Base-by-base conservation (phyloP, 2,797 vertebrate species). In the Myotis myotis region DNA sequence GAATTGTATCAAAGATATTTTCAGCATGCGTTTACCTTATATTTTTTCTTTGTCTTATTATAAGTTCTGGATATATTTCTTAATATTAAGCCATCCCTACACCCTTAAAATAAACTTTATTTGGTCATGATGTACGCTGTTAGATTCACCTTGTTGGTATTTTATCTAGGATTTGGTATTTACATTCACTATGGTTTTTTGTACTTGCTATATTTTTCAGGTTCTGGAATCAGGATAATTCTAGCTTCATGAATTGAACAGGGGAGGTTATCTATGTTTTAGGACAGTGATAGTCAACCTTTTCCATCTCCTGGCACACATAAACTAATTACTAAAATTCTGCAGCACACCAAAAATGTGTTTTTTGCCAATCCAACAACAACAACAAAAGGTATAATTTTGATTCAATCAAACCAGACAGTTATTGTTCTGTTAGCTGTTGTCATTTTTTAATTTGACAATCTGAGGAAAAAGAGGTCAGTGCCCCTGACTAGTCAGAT, bases 41-140 rank as follows among this genome's bases (percentile, higher is more conserved):
- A 36, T 83, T 86, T 91, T 83, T 55, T 11, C 62, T 75, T 81
- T 82, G 76, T 23, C 47, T 83, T 68, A 38, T 49, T 80, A 44
- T 81, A 93, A 89, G 16, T 87, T 66, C 17, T 79, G 55, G 30
- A 71, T 55, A 19, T 57, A 64, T 87, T 89, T 79, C 75, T 89
- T 70, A 74, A 49, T 74, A 88, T 19, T 25, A 70, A 80, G 30
- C 20, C 36, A 70, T 44, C 53, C n/a, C 51, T 55, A 79, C 15
- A 12, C 74, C 66, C 64, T 87, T 81, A 47, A 93, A 81, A 81
- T 66, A 74, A 66, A 66, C 71, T 80, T 72, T 44, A 81, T 81
- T 71, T 72, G 53, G 41, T 33, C 23, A 36, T 90, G 66, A 60
- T 71, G 20, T 80, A 60, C 6, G 36, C 57, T 47, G 49, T 57